Percentiles rank a stretch among this genome's conserved stretches.
Evolutionary conservation across 2,797 vertebrate genomes (phyloP).

Genomic region (Ciconia nigra): DNA sequence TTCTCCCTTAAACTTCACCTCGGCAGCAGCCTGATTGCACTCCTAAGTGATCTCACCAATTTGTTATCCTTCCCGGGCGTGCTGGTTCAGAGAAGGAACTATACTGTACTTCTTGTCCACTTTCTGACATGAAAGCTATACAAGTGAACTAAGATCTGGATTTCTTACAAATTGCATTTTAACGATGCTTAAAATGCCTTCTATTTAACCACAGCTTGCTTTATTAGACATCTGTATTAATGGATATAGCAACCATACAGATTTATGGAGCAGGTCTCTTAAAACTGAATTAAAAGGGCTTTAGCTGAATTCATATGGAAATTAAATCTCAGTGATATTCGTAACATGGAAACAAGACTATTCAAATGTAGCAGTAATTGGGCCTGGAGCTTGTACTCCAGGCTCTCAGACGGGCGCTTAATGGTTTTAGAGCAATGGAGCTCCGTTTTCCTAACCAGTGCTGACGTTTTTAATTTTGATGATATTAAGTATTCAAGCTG

Average conservation of each 20-base stretch:
- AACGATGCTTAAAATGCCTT: background rate
- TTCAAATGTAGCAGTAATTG: background rate
- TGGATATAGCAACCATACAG: background rate
- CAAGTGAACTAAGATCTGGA: background rate
- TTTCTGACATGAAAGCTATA: no score
- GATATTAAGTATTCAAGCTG: background rate
- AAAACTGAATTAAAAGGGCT: background rate
- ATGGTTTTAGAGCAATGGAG: background rate
- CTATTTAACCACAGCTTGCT: background rate
- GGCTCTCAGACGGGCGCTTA: background rate
- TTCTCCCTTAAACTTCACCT: background rate
- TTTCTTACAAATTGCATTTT: background rate
- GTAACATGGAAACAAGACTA: fast-evolving
- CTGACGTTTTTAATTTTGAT: background rate
- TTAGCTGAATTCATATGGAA: background rate
- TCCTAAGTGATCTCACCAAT: fast-evolving
- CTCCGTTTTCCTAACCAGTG: background rate
- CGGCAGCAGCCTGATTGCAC: background rate
- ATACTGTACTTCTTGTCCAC: background rate
- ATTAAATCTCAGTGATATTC: background rate
- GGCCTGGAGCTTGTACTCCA: background rate
- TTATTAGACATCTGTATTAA: background rate
- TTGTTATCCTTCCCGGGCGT: background rate
- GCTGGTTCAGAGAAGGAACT: background rate
- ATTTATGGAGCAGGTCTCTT: background rate